Percentiles rank a stretch among this genome's conserved stretches.
These are phyloP conservation scores for Antheraea yamamai DNA, from an alignment of 2,888 invertebrate genomes.

Conservation along the genomic window DNA sequence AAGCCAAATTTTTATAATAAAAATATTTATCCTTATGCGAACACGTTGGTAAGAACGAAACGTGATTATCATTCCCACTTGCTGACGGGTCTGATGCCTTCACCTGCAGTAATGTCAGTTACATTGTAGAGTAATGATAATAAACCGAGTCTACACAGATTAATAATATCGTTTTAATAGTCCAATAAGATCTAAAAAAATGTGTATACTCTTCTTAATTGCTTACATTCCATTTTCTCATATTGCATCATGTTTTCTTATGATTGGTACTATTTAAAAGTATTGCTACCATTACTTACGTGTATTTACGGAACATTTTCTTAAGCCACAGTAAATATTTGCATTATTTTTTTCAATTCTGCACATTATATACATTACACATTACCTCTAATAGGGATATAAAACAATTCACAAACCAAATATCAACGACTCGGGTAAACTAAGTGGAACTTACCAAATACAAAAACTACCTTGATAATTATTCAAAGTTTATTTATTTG, in stretches of 20 bases:
- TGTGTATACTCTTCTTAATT: not conserved
- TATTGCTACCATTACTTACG: not conserved
- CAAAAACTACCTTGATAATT: not conserved
- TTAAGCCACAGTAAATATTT: not conserved
- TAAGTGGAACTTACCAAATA: not conserved
- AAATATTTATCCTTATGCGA: conserved; percentile 20
- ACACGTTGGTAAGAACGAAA: conserved; percentile 15
- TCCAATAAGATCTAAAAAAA: not conserved
- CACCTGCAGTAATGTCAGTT: not conserved
- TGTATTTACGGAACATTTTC: not conserved
- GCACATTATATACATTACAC: not conserved
- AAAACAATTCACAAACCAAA: not conserved
- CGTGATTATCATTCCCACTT: conserved; percentile 12
- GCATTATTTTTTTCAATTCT: not conserved
- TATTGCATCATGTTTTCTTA: not conserved
- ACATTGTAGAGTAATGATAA: not conserved
- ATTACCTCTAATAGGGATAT: not conserved
- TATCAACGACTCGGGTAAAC: not conserved
- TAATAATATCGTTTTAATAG: not conserved
- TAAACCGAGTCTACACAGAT: not conserved
- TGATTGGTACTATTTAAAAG: not conserved
- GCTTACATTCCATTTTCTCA: not conserved
- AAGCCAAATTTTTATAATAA: conserved; percentile 25
- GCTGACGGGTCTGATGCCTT: not conserved
- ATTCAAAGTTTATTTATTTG: not conserved